Conservation (phyloP, 2,888 invertebrate genomes). For the Heteromurus nitidus region DNA sequence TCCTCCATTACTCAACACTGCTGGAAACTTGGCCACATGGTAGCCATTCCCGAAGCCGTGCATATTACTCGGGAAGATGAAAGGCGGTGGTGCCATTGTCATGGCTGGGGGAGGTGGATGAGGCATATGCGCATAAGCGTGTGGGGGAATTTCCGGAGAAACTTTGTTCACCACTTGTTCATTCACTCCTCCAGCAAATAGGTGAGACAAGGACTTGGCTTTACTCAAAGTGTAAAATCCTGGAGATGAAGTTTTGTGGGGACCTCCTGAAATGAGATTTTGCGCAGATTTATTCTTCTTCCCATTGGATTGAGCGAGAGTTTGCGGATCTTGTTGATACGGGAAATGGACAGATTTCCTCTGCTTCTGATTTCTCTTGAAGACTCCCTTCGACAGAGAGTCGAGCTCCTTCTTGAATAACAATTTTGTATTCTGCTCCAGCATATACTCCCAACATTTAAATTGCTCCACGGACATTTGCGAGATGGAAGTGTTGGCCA, state of each 20-base stretch:
- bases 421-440: slow-evolving; percentile 92
- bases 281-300: slow-evolving; percentile 59
- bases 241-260: slow-evolving; percentile 46
- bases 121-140: slow-evolving; percentile 35
- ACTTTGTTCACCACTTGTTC: slow-evolving; percentile 6
- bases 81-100: slow-evolving; percentile 14
- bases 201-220: slow-evolving; percentile 70
- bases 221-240: slow-evolving; percentile 72
- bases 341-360: slow-evolving; percentile 72
- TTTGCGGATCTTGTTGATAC: slow-evolving; percentile 53
- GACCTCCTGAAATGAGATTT: slow-evolving; percentile 33
- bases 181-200: slow-evolving; percentile 43
- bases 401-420: slow-evolving; percentile 91
- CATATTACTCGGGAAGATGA: slow-evolving; percentile 40
- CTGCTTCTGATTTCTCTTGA: slow-evolving; percentile 70
- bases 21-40: slow-evolving; percentile 64
- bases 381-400: slow-evolving; percentile 79
- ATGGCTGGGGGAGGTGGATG: slow-evolving; percentile 18
- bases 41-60: slow-evolving; percentile 40
- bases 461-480: slow-evolving; percentile 88
- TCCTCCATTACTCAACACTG: slow-evolving; percentile 76
- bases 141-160: neutral
- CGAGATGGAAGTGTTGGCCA: slow-evolving; percentile 76
- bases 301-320: slow-evolving; percentile 78
- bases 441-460: slow-evolving; percentile 95